Percentiles rank a stretch among this genome's conserved stretches.
These are phyloP conservation scores for Neoseiulus cucumeris DNA, from an alignment of 1,140 invertebrate genomes.

Conservation along the genomic window DNA sequence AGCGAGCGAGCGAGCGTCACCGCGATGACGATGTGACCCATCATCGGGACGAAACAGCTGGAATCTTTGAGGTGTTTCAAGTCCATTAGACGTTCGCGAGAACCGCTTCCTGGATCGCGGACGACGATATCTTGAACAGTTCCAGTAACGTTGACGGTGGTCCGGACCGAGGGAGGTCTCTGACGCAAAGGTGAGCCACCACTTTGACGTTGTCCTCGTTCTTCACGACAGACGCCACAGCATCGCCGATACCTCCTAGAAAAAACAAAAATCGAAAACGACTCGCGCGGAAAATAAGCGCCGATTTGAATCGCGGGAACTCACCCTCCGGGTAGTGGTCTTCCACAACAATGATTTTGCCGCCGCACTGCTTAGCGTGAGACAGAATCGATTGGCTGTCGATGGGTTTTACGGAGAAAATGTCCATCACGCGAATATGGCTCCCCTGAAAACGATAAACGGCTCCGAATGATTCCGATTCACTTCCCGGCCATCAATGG, in stretches of 20 bases:
- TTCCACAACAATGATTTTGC: constrained; percentile 74
- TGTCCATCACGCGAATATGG: constrained; percentile 61
- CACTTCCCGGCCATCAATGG: not conserved
- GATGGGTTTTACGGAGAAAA: constrained; percentile 87
- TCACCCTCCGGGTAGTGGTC: constrained; percentile 85
- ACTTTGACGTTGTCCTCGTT: constrained; percentile 41
- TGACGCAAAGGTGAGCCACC: constrained; percentile 65
- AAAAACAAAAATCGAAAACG: constrained; percentile 6
- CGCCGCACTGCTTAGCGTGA: constrained; percentile 56
- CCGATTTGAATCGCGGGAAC: constrained; percentile 22
- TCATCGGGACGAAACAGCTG: too few relatives aligned
- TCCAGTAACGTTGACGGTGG: constrained; percentile 61
- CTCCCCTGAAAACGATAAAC: constrained; percentile 27
- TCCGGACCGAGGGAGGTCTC: constrained; percentile 69
- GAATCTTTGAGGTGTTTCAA: too few relatives aligned
- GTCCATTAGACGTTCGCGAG: too few relatives aligned
- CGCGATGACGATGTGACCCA: too few relatives aligned
- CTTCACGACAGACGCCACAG: constrained; percentile 59
- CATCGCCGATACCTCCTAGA: constrained; percentile 80
- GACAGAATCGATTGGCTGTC: constrained; percentile 53
- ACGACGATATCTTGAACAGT: constrained; percentile 65
- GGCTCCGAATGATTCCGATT: too few relatives aligned
- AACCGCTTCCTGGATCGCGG: constrained; percentile 50
- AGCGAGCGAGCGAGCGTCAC: too few relatives aligned
- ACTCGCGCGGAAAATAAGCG: not conserved